A percentile compares a stretch with the other conserved stretches of the same genome.
Conservation (phyloP, 2,113 vertebrate genomes). For the Gadus macrocephalus region DNA sequence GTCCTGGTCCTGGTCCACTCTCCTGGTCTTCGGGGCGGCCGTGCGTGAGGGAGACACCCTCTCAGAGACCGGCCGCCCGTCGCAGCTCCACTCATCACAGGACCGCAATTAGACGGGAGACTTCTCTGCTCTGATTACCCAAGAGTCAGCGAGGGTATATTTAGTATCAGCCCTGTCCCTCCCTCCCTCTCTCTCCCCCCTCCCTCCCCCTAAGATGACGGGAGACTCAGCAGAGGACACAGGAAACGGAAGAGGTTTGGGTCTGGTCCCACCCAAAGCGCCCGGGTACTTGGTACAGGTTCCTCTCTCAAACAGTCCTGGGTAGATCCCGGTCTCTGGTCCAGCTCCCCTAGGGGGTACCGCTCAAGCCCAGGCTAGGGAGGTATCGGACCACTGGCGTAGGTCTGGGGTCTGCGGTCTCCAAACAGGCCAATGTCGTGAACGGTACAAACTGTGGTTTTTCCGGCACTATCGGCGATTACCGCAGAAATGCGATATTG, state of each 20-base stretch:
- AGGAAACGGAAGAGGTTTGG: neutral
- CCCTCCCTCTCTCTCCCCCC: conserved; percentile 6
- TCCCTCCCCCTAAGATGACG: neutral
- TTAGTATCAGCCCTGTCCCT: conserved; percentile 65
- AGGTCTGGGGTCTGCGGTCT: too few relatives aligned
- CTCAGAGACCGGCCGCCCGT: conserved; percentile 43
- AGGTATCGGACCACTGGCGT: too few relatives aligned
- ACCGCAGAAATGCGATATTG: too few relatives aligned
- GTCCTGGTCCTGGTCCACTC: too few relatives aligned
- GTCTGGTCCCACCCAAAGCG: neutral
- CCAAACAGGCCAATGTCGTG: too few relatives aligned
- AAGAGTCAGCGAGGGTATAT: conserved; percentile 73
- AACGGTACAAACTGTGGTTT: too few relatives aligned
- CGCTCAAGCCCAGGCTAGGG: too few relatives aligned
- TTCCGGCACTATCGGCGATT: too few relatives aligned
- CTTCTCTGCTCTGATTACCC: conserved; percentile 75
- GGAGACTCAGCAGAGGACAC: neutral
- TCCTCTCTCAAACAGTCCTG: too few relatives aligned
- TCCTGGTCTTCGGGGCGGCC: neutral
- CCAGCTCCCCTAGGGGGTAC: too few relatives aligned
- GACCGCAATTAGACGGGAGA: conserved; percentile 65
- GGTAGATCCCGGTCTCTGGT: too few relatives aligned
- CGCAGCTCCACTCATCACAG: conserved; percentile 67
- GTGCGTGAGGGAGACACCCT: conserved; percentile 42
- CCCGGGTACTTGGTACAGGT: too few relatives aligned